Base-by-base conservation (phyloP, 2,113 vertebrate genomes). In the Xyliphius kryptos region DNA sequence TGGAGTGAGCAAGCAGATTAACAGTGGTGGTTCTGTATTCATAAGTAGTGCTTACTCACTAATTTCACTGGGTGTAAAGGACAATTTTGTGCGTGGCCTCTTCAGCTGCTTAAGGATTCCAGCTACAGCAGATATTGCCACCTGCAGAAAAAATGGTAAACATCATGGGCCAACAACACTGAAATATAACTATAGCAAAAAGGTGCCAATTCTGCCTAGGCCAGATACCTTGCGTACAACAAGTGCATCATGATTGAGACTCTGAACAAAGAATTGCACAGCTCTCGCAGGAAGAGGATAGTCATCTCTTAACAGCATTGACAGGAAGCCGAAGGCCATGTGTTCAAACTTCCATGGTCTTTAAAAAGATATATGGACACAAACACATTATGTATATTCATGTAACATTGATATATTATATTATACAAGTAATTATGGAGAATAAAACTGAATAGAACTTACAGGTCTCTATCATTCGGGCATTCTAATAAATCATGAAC, bases 311-410 rank as follows among this genome's bases (percentile, higher is more conserved):
- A 98, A 80, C 6, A 92, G 88, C 26, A 98, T 79, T 11, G 89
- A 92, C 63, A 98, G 75, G 68, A 95, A 89, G 4, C 94, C 92
- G 65, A 96, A 90, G 56, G 93, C 89, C 79, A 97, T 96, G 79
- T 96, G 92, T 72, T 98, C 93, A n/a, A 98, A 98, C 78, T 97
- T 97, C 95, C 96, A 98, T n/a, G 95, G 92, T 58, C 96, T 98
- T 32, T 15, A 69, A 47, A 3, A 26, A n/a, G n/a, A 12, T 22
- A 59, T 70, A 9, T n/a, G n/a, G n/a, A n/a, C n/a, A n/a, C n/a
- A 63, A 1, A 67, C 16, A 58, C 14, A 15, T 46, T n/a, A n/a
- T n/a, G n/a, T n/a, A n/a, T n/a, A n/a, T n/a, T n/a, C n/a, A n/a
- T n/a, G n/a, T n/a, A n/a, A n/a, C n/a, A n/a, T n/a, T n/a, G n/a